phyloP scores from a whole-genome alignment of 1,140 invertebrate genomes.

The Geopemphigus sp. region DNA sequence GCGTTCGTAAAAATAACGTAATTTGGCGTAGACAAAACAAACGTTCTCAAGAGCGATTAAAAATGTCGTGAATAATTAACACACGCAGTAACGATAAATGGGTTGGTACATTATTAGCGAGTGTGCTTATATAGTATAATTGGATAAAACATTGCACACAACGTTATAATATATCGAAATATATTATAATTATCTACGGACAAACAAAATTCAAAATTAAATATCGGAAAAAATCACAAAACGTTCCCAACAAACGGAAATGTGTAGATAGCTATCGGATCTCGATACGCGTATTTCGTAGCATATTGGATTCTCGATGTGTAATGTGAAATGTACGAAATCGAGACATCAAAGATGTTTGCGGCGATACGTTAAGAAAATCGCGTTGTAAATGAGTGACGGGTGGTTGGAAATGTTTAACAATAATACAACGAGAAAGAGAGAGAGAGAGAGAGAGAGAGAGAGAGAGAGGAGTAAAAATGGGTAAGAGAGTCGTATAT shows the following conservation, averaged over 20 bases:
- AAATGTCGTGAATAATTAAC: constrained; percentile 25
- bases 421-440: no score
- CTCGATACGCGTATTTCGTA: no score
- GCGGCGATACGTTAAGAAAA: constrained; percentile 8
- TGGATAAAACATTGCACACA: not conserved
- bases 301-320: no score
- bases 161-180: not conserved
- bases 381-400: not conserved
- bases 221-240: not conserved
- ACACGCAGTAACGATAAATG: no score
- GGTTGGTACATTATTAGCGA: no score
- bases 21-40: not conserved
- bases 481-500: no score
- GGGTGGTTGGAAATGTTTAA: no score
- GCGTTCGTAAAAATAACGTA: not conserved
- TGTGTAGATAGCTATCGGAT: no score
- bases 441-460: no score
- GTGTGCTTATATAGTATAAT: not conserved
- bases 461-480: no score
- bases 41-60: constrained; percentile 22
- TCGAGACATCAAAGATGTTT: not conserved
- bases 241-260: constrained; percentile 15
- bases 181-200: not conserved
- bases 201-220: not conserved
- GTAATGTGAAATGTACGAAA: no score